phyloP scores from a whole-genome alignment of 2,113 vertebrate species.

The Serilophus lunatus region DNA sequence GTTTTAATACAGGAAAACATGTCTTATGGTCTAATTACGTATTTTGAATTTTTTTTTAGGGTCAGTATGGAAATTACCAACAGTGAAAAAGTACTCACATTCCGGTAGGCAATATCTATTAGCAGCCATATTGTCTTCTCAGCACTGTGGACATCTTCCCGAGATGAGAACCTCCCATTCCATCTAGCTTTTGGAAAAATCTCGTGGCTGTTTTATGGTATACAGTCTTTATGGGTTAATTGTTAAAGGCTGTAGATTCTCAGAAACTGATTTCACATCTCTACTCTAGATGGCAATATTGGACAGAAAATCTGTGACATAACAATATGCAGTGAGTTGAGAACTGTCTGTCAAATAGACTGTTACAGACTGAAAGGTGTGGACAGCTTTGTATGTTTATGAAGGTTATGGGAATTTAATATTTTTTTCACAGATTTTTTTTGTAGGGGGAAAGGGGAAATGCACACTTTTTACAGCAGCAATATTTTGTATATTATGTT shows the following conservation, averaged over 20 bases:
- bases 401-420: conserved; percentile 79
- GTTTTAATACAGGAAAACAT: neutral
- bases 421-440: conserved; percentile 81
- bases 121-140: conserved; percentile 74
- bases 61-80: conserved; percentile 98
- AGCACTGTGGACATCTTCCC: conserved; percentile 75
- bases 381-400: conserved; percentile 74
- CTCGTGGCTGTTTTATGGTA: conserved; percentile 59
- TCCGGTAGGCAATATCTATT: conserved; percentile 67
- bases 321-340: conserved; percentile 65
- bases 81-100: conserved; percentile 84
- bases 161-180: conserved; percentile 72
- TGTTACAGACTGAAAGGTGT: conserved; percentile 76
- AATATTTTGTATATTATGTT: conserved; percentile 84
- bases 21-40: conserved; percentile 18
- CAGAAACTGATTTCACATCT: conserved; percentile 70
- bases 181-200: conserved; percentile 73
- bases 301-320: conserved; percentile 75
- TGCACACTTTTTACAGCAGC: conserved; percentile 81
- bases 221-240: conserved; percentile 71
- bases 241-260: conserved; percentile 68
- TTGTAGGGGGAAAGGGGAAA: conserved; percentile 78
- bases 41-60: conserved; percentile 76
- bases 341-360: conserved; percentile 72
- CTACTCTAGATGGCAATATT: conserved; percentile 85